Evolutionary conservation across 2,113 vertebrate genomes (phyloP).

Genomic region (Poeciliopsis occidentalis): DNA sequence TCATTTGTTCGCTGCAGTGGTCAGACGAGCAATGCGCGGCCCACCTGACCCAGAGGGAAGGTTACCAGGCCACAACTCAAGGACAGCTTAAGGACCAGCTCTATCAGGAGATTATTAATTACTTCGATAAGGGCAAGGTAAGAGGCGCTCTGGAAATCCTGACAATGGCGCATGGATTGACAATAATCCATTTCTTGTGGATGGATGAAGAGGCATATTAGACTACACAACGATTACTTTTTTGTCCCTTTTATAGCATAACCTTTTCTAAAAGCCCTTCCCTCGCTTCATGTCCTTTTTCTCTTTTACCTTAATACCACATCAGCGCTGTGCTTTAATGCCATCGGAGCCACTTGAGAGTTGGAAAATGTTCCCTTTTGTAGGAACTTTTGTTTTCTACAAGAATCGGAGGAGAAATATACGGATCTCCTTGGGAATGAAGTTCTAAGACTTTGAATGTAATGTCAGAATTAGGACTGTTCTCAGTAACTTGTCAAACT

Average conservation of each 20-base stretch:
- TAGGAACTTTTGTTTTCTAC: constrained; percentile 8
- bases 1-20: constrained; percentile 82
- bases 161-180: constrained; percentile 21
- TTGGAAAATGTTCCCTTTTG: constrained; percentile 14
- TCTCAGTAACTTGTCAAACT: constrained; percentile 40
- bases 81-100: constrained; percentile 96
- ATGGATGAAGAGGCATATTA: constrained; percentile 5
- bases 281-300: not conserved
- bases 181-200: constrained; percentile 37
- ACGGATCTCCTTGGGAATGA: constrained; percentile 41
- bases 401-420: constrained; percentile 24
- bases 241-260: constrained; percentile 5
- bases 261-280: constrained; percentile 6
- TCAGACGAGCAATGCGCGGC: constrained; percentile 94
- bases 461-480: constrained; percentile 34
- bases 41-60: constrained; percentile 94
- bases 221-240: constrained; percentile 8
- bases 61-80: constrained; percentile 93
- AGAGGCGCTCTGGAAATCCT: constrained; percentile 25
- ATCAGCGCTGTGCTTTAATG: constrained; percentile 12
- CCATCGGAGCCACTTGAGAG: constrained; percentile 12
- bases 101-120: constrained; percentile 98
- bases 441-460: constrained; percentile 26
- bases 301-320: constrained; percentile 1
- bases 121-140: constrained; percentile 99